These are phyloP conservation scores for Hipparchia semele DNA, from an alignment of 2,888 invertebrate genomes.

Conservation along the genomic window DNA sequence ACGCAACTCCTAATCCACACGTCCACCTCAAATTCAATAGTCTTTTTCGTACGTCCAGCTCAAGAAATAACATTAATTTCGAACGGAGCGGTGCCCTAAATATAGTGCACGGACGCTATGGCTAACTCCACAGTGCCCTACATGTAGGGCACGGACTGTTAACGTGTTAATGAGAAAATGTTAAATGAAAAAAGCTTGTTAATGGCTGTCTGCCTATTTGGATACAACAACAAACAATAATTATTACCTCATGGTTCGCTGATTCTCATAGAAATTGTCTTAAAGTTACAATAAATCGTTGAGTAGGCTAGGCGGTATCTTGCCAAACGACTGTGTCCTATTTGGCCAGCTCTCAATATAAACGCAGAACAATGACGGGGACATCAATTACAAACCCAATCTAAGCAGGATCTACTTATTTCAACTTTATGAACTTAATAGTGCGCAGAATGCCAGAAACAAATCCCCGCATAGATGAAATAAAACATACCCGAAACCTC, in stretches of 20 bases:
- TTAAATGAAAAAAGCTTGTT: constrained; percentile 9
- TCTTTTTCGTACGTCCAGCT: too few relatives aligned
- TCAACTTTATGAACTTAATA: constrained; percentile 1
- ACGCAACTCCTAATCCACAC: too few relatives aligned
- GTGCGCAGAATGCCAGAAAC: too few relatives aligned
- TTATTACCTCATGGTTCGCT: constrained; percentile 34
- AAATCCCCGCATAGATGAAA: too few relatives aligned
- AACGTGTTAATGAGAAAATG: too few relatives aligned
- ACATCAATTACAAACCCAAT: constrained; percentile 23
- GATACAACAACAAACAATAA: constrained; percentile 22
- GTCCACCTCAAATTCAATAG: too few relatives aligned
- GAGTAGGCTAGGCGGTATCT: constrained; percentile 36
- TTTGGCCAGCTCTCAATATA: constrained; percentile 44
- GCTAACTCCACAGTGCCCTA: too few relatives aligned
- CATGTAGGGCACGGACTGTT: too few relatives aligned
- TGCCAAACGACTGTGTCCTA: constrained; percentile 47
- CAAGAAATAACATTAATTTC: too few relatives aligned
- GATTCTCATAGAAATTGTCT: constrained; percentile 39
- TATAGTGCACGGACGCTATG: too few relatives aligned
- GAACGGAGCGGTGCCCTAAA: too few relatives aligned
- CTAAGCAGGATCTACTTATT: constrained; percentile 22
- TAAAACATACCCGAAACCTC: too few relatives aligned
- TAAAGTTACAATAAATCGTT: constrained; percentile 40
- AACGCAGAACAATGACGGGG: constrained; percentile 26
- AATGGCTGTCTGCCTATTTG: constrained; percentile 20